Evolutionary conservation across 2,888 invertebrate genomes (phyloP).

Genomic region (Rugalucina vietnamica): DNA sequence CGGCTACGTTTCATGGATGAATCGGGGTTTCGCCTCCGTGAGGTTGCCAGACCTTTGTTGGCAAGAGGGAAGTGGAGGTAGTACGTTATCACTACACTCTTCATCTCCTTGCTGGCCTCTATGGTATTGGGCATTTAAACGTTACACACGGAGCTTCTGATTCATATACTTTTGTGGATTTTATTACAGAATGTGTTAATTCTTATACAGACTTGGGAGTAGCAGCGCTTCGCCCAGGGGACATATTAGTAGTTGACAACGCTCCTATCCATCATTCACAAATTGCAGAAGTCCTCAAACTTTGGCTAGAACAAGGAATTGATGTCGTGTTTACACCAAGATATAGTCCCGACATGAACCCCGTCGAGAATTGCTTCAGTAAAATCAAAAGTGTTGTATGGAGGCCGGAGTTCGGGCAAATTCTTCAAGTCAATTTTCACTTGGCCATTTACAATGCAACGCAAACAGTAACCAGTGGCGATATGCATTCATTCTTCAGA

Average conservation of each 20-base stretch:
- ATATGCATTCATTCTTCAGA: not conserved
- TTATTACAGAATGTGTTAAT: not conserved
- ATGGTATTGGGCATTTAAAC: not conserved
- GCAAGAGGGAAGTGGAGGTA: not conserved
- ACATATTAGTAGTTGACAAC: not conserved
- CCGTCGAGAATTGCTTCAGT: not conserved
- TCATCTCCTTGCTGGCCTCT: not conserved
- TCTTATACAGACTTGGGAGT: not conserved
- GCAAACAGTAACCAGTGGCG: not conserved
- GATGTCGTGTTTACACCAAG: not conserved
- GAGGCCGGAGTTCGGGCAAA: not conserved
- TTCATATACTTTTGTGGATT: not conserved
- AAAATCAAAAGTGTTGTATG: not conserved
- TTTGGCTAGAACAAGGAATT: not conserved
- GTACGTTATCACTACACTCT: not conserved
- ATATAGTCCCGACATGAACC: not conserved
- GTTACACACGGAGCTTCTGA: not conserved
- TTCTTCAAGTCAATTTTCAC: not conserved
- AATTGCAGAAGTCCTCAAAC: not conserved
- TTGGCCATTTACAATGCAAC: not conserved
- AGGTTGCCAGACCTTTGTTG: not conserved
- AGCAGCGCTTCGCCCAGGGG: not conserved
- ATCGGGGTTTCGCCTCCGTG: not conserved
- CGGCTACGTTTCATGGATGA: not conserved
- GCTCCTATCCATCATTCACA: not conserved